A percentile compares a stretch with the other conserved stretches of the same genome.
Evolutionary conservation across 2,797 vertebrate species (phyloP).

Genomic region (Crenichthys baileyi): DNA sequence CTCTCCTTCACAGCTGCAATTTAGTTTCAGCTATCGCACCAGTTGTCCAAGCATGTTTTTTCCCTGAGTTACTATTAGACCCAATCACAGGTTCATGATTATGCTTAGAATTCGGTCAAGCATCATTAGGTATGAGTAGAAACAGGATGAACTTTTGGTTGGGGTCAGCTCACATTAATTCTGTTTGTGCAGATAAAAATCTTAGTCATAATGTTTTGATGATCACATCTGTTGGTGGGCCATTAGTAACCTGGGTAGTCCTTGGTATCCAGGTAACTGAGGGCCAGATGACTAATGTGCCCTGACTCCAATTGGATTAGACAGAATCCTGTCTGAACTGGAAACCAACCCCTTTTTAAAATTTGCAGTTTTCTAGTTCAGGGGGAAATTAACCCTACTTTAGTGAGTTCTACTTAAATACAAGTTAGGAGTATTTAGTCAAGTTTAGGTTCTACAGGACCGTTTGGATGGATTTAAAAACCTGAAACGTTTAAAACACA

Average conservation of each 20-base stretch:
- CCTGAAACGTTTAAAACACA: background rate
- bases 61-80: background rate
- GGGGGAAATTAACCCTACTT: constrained; percentile 2
- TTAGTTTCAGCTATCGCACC: background rate
- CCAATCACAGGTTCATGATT: background rate
- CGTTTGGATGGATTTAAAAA: background rate
- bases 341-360: constrained; percentile 71
- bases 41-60: background rate
- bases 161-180: constrained; percentile 8
- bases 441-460: background rate
- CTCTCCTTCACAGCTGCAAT: constrained; percentile 17
- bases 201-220: constrained; percentile 45
- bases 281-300: constrained; percentile 66
- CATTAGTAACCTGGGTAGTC: constrained; percentile 46
- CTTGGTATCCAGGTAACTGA: constrained; percentile 65
- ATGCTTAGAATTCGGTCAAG: background rate
- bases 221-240: constrained; percentile 55
- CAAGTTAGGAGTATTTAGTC: background rate
- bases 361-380: constrained; percentile 37
- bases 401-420: background rate
- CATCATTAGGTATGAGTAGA: background rate
- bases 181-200: constrained; percentile 32
- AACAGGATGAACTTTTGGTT: background rate
- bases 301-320: constrained; percentile 76
- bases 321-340: constrained; percentile 77